These are phyloP conservation scores for Porites cylindrica DNA, from an alignment of 92 coral and sea anemone genomes.

Conservation along the genomic window DNA sequence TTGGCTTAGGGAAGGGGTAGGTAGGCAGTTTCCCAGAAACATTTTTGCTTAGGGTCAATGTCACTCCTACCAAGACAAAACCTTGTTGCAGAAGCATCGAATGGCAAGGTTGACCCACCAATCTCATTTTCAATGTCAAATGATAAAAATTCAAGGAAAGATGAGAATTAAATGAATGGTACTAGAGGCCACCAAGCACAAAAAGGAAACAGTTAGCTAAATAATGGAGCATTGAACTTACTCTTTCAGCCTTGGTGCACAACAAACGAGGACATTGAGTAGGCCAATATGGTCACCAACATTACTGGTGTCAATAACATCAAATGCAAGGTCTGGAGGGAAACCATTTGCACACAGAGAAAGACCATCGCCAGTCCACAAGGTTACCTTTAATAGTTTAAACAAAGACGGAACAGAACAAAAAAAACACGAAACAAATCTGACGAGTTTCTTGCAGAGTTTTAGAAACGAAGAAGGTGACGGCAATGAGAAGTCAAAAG, in stretches of 20 bases:
- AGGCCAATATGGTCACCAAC: conserved; percentile 73
- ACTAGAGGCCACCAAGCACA: background rate
- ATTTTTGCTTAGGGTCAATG: too few relatives aligned
- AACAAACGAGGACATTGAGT: conserved; percentile 70
- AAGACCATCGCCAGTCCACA: conserved; percentile 70
- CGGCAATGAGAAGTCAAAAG: too few relatives aligned
- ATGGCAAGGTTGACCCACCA: too few relatives aligned
- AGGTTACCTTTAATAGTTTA: conserved; percentile 29
- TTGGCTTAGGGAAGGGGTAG: too few relatives aligned
- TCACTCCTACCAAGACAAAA: too few relatives aligned
- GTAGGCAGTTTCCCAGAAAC: too few relatives aligned
- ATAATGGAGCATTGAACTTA: background rate
- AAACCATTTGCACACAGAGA: conserved; percentile 65
- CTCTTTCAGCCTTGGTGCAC: conserved; percentile 72
- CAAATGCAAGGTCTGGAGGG: conserved; percentile 50
- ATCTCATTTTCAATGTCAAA: too few relatives aligned
- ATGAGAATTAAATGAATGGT: background rate
- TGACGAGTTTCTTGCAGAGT: too few relatives aligned
- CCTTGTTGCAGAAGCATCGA: too few relatives aligned
- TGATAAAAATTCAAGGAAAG: too few relatives aligned
- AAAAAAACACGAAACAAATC: background rate
- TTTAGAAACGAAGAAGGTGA: too few relatives aligned
- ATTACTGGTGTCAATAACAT: conserved; percentile 72
- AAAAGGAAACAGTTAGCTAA: background rate
- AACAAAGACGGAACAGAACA: background rate